A percentile compares a stretch with the other conserved stretches of the same genome.
phyloP scores from a whole-genome alignment of 2,888 invertebrate genomes.

The Xestobium rufovillosum region DNA sequence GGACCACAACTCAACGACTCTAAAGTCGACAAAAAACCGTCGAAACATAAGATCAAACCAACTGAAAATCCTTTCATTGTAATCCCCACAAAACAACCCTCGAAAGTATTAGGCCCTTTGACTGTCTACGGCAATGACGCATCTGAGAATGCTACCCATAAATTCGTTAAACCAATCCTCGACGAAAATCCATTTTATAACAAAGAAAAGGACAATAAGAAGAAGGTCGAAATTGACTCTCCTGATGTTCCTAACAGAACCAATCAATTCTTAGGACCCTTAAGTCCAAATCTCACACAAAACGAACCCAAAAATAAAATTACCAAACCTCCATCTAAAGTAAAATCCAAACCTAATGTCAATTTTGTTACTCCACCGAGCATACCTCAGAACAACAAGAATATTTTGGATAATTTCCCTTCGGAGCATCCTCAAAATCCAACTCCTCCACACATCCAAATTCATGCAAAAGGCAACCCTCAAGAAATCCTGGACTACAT shows the following conservation, averaged over 20 bases:
- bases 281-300: slow-evolving; percentile 37
- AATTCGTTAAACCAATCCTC: slow-evolving; percentile 12
- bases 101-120: slow-evolving; percentile 38
- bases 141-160: slow-evolving; percentile 5
- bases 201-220: slow-evolving; percentile 10
- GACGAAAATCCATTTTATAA: slow-evolving; percentile 32
- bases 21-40: slow-evolving; percentile 24
- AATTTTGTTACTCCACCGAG: slow-evolving; percentile 28
- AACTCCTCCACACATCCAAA: slow-evolving; percentile 24
- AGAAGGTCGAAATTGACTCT: slow-evolving; percentile 8
- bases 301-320: slow-evolving; percentile 22
- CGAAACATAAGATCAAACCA: slow-evolving; percentile 13
- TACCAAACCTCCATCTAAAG: slow-evolving; percentile 19
- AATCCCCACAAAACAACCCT: slow-evolving; percentile 29
- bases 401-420: slow-evolving; percentile 11
- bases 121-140: slow-evolving; percentile 34
- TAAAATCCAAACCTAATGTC: slow-evolving; percentile 14
- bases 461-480: slow-evolving; percentile 34
- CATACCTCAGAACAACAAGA: slow-evolving; percentile 15
- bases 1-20: slow-evolving; percentile 26
- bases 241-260: slow-evolving; percentile 16
- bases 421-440: slow-evolving; percentile 11
- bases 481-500: slow-evolving; percentile 40
- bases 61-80: slow-evolving; percentile 13
- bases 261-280: slow-evolving; percentile 41